These are phyloP conservation scores for Bradypodion pumilum DNA, from an alignment of 2,797 vertebrate species.

Conservation along the genomic window DNA sequence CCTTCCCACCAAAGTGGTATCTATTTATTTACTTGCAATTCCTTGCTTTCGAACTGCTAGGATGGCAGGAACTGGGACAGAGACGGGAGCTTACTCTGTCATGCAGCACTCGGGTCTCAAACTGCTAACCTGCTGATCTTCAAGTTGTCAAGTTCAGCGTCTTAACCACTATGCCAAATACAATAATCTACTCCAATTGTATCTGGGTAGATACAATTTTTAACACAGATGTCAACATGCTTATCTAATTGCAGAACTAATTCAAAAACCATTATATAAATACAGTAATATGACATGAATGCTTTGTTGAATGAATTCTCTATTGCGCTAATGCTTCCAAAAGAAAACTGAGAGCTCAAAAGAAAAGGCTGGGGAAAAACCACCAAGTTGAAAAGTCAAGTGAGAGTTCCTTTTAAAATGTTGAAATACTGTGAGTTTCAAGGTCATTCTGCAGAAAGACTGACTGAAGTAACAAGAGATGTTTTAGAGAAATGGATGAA, in stretches of 20 bases:
- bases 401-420: conserved; percentile 5
- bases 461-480: conserved; percentile 1
- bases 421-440: conserved; percentile 7
- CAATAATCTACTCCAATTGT: too few species aligned
- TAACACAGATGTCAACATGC: background rate
- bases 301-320: background rate
- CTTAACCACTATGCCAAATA: too few species aligned
- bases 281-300: too few species aligned
- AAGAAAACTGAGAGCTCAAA: background rate
- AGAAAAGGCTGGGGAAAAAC: background rate
- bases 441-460: background rate
- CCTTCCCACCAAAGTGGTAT: too few species aligned
- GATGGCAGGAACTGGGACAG: too few species aligned
- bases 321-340: background rate
- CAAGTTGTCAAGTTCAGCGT: too few species aligned
- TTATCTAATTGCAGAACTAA: too few species aligned
- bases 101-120: too few species aligned
- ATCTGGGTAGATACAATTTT: background rate
- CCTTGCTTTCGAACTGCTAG: too few species aligned
- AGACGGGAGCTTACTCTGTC: too few species aligned
- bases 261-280: background rate
- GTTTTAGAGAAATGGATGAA: background rate
- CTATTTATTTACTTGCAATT: too few species aligned
- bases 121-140: too few species aligned
- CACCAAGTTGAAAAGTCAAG: background rate